phyloP scores from a whole-genome alignment of 2,888 invertebrate genomes.

The Chloroclystis v-ata region DNA sequence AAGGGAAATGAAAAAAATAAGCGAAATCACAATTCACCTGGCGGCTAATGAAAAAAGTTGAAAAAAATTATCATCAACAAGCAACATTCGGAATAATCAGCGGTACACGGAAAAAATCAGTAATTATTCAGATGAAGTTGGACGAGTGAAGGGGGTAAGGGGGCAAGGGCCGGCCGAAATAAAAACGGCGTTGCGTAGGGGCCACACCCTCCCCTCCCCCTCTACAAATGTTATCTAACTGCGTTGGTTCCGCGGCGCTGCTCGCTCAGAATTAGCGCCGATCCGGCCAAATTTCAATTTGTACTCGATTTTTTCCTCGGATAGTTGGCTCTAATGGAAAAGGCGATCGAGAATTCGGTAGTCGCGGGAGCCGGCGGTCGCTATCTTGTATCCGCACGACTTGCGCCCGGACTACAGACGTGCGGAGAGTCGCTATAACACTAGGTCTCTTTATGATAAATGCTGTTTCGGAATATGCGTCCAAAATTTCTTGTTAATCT shows the following conservation, averaged over 20 bases:
- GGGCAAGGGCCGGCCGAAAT: slow-evolving; percentile 77
- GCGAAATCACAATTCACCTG: slow-evolving; percentile 46
- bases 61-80: slow-evolving; percentile 75
- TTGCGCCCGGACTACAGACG: no score
- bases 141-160: slow-evolving; percentile 74
- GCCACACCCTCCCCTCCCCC: slow-evolving; percentile 69
- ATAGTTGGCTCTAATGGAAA: slow-evolving; percentile 67
- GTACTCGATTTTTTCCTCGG: slow-evolving; percentile 66
- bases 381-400: no score
- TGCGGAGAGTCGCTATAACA: no score
- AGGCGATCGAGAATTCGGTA: slow-evolving; percentile 49
- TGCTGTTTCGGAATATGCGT: no score
- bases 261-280: slow-evolving; percentile 69
- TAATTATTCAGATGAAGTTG: slow-evolving; percentile 79
- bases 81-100: slow-evolving; percentile 78
- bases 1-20: slow-evolving; percentile 39
- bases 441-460: no score
- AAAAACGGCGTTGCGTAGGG: slow-evolving; percentile 78
- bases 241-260: slow-evolving; percentile 70
- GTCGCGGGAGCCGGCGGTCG: slow-evolving; percentile 20
- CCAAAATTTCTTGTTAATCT: no score
- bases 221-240: slow-evolving; percentile 78
- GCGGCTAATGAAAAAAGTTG: slow-evolving; percentile 66
- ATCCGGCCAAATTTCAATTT: slow-evolving; percentile 73
- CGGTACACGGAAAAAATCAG: slow-evolving; percentile 78